phyloP scores from a whole-genome alignment of 92 coral and sea anemone genomes.

The Palythoa heliodiscus region DNA sequence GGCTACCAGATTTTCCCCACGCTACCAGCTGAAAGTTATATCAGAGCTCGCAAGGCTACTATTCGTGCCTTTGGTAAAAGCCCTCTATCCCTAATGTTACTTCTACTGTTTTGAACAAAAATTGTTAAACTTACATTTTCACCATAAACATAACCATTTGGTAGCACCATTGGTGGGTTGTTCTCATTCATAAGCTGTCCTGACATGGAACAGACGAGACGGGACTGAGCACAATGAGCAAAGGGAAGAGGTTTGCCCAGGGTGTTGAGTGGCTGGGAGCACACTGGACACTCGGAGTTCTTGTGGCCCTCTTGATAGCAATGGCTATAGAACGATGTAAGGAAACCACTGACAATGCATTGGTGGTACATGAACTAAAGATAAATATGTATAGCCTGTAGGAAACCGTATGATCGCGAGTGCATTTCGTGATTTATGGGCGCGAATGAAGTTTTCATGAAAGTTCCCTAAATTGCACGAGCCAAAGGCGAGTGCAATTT shows the following conservation, averaged over 20 bases:
- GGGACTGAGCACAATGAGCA: slow-evolving; percentile 99
- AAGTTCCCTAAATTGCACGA: too few species aligned
- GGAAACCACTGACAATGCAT: background rate
- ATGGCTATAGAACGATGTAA: slow-evolving; percentile 64
- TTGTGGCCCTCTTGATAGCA: slow-evolving; percentile 96
- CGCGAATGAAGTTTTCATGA: too few species aligned
- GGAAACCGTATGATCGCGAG: too few species aligned
- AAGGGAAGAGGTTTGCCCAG: slow-evolving; percentile 91
- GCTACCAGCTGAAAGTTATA: too few species aligned
- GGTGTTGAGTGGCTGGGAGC: slow-evolving; percentile 91
- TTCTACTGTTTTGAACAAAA: background rate
- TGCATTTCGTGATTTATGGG: too few species aligned
- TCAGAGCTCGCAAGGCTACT: too few species aligned
- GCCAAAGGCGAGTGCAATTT: too few species aligned
- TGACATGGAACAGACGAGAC: slow-evolving; percentile 96
- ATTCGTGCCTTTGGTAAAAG: too few species aligned
- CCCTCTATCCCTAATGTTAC: too few species aligned
- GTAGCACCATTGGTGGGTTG: slow-evolving; percentile 97
- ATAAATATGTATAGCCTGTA: too few species aligned
- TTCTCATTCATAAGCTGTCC: slow-evolving; percentile 99
- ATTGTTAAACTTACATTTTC: slow-evolving; percentile 72
- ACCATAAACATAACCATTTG: slow-evolving; percentile 98
- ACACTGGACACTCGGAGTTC: slow-evolving; percentile 96
- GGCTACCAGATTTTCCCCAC: too few species aligned
- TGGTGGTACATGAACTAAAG: background rate